A percentile compares a stretch with the other conserved stretches of the same genome.
Evolutionary conservation across 2,888 invertebrate genomes (phyloP).

Genomic region (Muschampia plurimacula): DNA sequence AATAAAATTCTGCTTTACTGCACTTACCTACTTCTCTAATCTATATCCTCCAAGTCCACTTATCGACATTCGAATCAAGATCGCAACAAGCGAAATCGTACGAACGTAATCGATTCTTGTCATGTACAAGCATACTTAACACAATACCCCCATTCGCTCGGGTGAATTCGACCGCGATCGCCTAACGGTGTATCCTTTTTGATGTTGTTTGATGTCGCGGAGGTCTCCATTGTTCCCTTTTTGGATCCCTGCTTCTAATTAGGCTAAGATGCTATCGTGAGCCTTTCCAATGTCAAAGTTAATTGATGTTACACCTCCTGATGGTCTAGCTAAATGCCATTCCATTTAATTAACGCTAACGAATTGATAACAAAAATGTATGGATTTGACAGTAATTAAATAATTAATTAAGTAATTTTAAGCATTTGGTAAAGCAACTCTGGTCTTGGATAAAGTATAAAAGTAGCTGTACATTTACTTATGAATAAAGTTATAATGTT

Average conservation of each 20-base stretch:
- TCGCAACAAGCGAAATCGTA: constrained; percentile 58
- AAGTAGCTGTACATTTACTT: too few relatives aligned
- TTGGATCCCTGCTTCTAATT: constrained; percentile 42
- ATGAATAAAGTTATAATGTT: too few relatives aligned
- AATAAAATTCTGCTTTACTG: not conserved
- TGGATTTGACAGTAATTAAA: too few relatives aligned
- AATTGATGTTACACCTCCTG: constrained; percentile 12
- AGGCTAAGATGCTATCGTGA: constrained; percentile 29
- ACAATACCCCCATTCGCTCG: constrained; percentile 64
- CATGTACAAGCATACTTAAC: constrained; percentile 66
- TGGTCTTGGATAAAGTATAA: not conserved
- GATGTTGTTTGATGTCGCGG: constrained; percentile 47
- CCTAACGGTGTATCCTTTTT: constrained; percentile 66
- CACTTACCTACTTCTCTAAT: not conserved
- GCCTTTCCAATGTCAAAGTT: constrained; percentile 22
- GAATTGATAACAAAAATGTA: too few relatives aligned
- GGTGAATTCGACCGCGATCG: constrained; percentile 57
- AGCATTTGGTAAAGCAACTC: too few relatives aligned
- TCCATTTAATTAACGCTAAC: too few relatives aligned
- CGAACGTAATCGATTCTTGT: constrained; percentile 60
- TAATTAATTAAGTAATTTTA: too few relatives aligned
- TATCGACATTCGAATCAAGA: constrained; percentile 27
- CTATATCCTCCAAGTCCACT: constrained; percentile 15
- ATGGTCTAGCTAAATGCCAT: not conserved
- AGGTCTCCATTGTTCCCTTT: constrained; percentile 51